Evolutionary conservation across 2,113 vertebrate species (phyloP), one percentile per base, ranked within the genome.

Genomic region (Misgurnus anguillicaudatus): DNA sequence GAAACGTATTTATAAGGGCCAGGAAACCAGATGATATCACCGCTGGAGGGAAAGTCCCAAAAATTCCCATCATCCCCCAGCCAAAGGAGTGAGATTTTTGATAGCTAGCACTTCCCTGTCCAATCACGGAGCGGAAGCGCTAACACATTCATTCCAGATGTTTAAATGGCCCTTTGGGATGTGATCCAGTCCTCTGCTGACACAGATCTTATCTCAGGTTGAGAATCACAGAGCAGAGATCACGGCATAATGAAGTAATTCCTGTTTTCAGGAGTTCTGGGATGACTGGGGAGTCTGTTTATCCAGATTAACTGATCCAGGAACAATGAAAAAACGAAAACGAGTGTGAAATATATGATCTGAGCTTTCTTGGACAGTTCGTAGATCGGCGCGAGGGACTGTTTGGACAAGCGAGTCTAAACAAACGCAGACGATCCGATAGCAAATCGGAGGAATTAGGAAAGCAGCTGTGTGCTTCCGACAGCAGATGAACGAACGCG

Each of bases 121-220:
- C 88, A 86, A 88, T 88, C 87, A 83, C 86, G 83, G 69, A 85
- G 89, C 90, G 89, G 91, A 93, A 93, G 89, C 88, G 84, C 9
- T 83, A 87, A 89, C 89, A 90, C 87, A 93, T 91, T 92, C 90
- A 88, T 87, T 89, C 87, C 91, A 93, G 91, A 93, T 93, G 90
- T 90, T 83, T 84, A 85, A 86, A 86, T 76, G 78, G 80, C 74
- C 62, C 11, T 58, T 24, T 74, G 58, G 80, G 77, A 77, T 53
- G 63, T 55, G 19, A 41, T 31, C 75, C 81, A 83, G 62, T 66
- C 75, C 75, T 63, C 83, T 69, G 79, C 79, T 78, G 82, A 81
- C 79, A 48, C 68, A 75, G 64, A 61, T 53, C 61, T 66, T 57
- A 77, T 67, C 80, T 80, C 57, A 77, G 65, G 48, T 41, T 75